A percentile compares a stretch with the other conserved stretches of the same genome.
phyloP scores from a whole-genome alignment of 2,797 vertebrate species.

The Dermochelys coriacea region DNA sequence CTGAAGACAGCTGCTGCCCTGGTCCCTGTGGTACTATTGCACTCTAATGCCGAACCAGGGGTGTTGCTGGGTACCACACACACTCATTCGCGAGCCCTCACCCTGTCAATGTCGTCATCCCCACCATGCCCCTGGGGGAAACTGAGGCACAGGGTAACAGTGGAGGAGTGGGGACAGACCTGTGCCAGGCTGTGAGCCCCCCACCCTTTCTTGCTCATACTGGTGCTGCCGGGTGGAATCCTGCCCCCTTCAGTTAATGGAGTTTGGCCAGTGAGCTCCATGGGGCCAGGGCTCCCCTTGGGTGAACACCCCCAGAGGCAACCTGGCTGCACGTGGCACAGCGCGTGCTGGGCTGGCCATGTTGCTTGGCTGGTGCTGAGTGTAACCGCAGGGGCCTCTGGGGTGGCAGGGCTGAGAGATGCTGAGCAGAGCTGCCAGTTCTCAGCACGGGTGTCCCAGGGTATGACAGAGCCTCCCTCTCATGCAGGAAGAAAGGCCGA shows the following conservation, averaged over 20 bases:
- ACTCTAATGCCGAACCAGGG: not conserved
- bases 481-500: not conserved
- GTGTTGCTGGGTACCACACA: not conserved
- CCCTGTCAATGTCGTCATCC: not conserved
- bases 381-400: not conserved
- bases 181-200: not conserved
- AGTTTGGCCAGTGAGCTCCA: no score
- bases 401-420: not conserved
- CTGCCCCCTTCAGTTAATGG: no score
- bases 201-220: not conserved
- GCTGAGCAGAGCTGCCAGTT: not conserved
- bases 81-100: not conserved
- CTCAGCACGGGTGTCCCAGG: not conserved
- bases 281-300: not conserved
- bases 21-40: no score
- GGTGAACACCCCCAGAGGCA: no score
- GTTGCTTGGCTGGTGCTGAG: not conserved
- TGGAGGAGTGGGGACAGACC: not conserved
- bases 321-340: not conserved
- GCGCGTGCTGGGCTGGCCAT: accelerated
- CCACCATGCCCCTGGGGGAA: not conserved
- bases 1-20: no score
- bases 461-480: no score
- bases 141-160: not conserved
- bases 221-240: not conserved